Evolutionary conservation across 2,113 vertebrate genomes (phyloP).

Genomic region (Ibidorhyncha struthersii): DNA sequence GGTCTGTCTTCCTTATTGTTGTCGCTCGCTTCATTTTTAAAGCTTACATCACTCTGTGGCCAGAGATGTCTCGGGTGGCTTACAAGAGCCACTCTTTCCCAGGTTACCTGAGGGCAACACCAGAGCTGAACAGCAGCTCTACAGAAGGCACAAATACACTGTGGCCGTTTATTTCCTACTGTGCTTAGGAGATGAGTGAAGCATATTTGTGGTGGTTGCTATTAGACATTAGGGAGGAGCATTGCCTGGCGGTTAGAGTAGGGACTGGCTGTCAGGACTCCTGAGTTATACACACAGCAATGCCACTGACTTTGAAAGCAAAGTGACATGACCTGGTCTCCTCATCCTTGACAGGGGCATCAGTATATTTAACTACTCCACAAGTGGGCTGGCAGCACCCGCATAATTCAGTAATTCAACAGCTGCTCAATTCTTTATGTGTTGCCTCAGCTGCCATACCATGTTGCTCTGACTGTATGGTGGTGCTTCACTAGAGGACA

Average conservation of each 20-base stretch:
- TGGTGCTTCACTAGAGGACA: not conserved
- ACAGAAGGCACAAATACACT: constrained; percentile 17
- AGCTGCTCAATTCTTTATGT: not conserved
- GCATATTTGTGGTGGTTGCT: constrained; percentile 48
- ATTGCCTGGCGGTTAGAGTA: not conserved
- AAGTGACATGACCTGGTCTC: not conserved
- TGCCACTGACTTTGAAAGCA: not conserved
- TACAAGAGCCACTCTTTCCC: not conserved
- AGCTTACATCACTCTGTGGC: constrained; percentile 15
- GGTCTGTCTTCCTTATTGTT: constrained; percentile 44
- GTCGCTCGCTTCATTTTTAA: not conserved
- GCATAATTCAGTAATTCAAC: not conserved
- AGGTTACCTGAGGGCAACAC: constrained; percentile 8
- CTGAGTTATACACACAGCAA: not conserved
- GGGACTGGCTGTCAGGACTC: not conserved
- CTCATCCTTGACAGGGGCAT: not conserved
- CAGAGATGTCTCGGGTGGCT: not conserved
- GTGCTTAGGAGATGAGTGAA: not conserved
- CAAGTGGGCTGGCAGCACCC: not conserved
- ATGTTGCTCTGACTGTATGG: not conserved
- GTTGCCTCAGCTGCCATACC: not conserved
- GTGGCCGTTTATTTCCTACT: constrained; percentile 46
- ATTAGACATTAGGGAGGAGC: constrained; percentile 51
- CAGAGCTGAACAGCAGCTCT: constrained; percentile 30
- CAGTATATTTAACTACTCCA: not conserved